phyloP scores from a whole-genome alignment of 2,113 vertebrate species.

The Nestor notabilis region DNA sequence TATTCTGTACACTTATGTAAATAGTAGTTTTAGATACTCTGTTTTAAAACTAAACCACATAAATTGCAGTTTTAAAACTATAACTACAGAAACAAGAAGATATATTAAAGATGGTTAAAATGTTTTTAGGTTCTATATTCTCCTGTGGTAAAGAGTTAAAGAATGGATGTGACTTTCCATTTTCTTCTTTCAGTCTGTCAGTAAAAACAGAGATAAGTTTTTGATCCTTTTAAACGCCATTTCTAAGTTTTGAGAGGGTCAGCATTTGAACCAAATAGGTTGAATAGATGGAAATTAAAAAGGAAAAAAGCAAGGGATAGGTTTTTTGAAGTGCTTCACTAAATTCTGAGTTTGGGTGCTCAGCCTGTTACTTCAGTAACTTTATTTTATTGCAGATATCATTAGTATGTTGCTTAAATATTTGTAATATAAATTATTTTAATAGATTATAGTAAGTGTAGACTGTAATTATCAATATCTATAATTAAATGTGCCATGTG shows the following conservation, averaged over 20 bases:
- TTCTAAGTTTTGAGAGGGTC: neutral
- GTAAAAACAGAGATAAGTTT: neutral
- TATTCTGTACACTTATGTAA: neutral
- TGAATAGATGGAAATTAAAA: neutral
- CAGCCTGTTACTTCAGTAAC: neutral
- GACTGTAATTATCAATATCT: constrained; percentile 37
- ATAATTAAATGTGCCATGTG: constrained; percentile 44
- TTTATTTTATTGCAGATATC: neutral
- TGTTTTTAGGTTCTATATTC: neutral
- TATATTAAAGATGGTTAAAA: neutral
- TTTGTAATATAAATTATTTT: constrained; percentile 47
- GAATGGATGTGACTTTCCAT: neutral
- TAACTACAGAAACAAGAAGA: neutral
- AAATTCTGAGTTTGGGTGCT: neutral
- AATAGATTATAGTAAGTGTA: constrained; percentile 17
- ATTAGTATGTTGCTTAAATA: constrained; percentile 5
- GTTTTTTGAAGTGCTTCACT: neutral
- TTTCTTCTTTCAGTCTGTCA: neutral
- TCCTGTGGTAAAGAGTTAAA: neutral
- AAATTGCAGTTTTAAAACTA: neutral
- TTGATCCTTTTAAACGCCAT: neutral
- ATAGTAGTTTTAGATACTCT: neutral
- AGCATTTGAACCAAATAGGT: neutral
- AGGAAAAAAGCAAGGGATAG: neutral
- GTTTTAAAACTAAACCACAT: neutral